These are phyloP conservation scores for Euglossa dilemma DNA, from an alignment of 1,140 invertebrate genomes.

Conservation along the genomic window DNA sequence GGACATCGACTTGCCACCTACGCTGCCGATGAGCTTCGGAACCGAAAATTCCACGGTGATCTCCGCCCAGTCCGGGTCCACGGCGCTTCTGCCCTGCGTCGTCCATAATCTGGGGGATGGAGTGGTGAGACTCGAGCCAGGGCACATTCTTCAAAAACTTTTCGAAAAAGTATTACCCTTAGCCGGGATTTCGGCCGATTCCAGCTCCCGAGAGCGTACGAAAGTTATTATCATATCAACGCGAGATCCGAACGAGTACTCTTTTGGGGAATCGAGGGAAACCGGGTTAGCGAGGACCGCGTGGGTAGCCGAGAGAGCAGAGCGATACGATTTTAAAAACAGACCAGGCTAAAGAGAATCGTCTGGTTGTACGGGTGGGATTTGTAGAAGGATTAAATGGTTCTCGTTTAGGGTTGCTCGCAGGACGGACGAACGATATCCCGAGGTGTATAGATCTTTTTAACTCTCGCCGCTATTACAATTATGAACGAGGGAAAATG, in stretches of 20 bases:
- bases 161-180: slow-evolving; percentile 20
- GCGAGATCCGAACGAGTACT: slow-evolving; percentile 19
- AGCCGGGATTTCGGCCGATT: neutral
- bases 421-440: neutral
- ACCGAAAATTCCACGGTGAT: slow-evolving; percentile 92
- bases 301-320: neutral
- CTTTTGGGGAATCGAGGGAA: slow-evolving; percentile 24
- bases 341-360: neutral
- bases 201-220: neutral
- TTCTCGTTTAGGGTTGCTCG: neutral
- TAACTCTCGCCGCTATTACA: slow-evolving; percentile 9
- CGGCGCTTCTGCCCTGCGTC: slow-evolving; percentile 90
- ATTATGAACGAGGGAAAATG: neutral
- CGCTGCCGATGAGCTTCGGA: slow-evolving; percentile 86
- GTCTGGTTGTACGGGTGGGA: no score
- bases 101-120: slow-evolving; percentile 93
- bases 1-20: slow-evolving; percentile 77
- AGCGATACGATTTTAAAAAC: neutral
- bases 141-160: slow-evolving; percentile 27
- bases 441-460: neutral
- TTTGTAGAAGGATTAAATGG: neutral
- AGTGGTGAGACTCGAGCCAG: slow-evolving; percentile 86
- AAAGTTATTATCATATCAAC: slow-evolving; percentile 49
- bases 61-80: slow-evolving; percentile 91
- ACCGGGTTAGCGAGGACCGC: neutral